A percentile compares a stretch with the other conserved stretches of the same genome.
phyloP scores from a whole-genome alignment of 2,113 vertebrate genomes.

The Epinephelus cyanopodus region DNA sequence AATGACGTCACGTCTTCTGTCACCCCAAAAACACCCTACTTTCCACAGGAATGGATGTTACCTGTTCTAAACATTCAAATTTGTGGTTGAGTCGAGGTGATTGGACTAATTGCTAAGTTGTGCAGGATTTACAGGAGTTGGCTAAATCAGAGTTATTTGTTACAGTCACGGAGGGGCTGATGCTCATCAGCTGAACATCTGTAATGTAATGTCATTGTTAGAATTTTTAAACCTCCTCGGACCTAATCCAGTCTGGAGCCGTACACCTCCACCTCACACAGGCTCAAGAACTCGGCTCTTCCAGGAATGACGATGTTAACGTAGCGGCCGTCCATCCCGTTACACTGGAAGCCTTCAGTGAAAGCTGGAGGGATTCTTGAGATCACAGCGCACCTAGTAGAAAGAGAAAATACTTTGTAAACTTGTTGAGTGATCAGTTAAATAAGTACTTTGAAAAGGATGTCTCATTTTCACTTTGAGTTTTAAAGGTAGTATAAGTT shows the following conservation, averaged over 20 bases:
- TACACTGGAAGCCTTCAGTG: slow-evolving; percentile 6
- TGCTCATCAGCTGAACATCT: not conserved
- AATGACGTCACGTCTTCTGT: too few relatives aligned
- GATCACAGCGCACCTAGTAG: slow-evolving; percentile 49
- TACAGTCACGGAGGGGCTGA: too few relatives aligned
- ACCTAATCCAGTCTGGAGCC: slow-evolving; percentile 45
- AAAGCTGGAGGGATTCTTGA: not conserved
- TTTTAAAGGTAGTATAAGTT: not conserved
- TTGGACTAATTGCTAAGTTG: too few relatives aligned
- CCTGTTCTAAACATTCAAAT: too few relatives aligned
- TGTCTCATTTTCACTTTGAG: too few relatives aligned
- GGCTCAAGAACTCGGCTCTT: not conserved
- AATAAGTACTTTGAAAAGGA: not conserved
- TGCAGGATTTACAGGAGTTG: too few relatives aligned
- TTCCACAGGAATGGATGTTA: too few relatives aligned
- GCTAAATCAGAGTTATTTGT: too few relatives aligned
- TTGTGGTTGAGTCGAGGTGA: too few relatives aligned
- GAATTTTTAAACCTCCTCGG: not conserved
- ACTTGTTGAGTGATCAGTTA: too few relatives aligned
- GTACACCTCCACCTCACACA: slow-evolving; percentile 55
- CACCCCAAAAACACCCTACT: too few relatives aligned
- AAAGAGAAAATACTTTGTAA: slow-evolving; percentile 3
- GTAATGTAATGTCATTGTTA: not conserved
- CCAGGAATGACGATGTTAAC: slow-evolving; percentile 34
- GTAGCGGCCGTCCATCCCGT: slow-evolving; percentile 57